Evolutionary conservation across 1,140 invertebrate genomes (phyloP).

Genomic region (Ladona fulva): DNA sequence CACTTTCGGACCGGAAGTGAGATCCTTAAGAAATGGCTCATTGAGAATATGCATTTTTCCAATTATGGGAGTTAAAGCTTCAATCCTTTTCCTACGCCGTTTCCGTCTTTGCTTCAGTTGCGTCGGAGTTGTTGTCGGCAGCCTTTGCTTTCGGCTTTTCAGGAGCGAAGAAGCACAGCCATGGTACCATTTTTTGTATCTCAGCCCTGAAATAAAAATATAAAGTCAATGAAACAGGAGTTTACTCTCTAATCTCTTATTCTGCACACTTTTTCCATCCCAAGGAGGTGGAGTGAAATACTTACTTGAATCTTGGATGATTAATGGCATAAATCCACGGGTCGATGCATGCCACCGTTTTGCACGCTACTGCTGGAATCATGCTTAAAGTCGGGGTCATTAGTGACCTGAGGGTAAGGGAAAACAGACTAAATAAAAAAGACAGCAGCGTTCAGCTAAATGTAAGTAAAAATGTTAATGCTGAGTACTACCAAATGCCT

Average conservation of each 20-base stretch:
- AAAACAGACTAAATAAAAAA: slow-evolving; percentile 3
- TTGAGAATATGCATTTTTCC: too few species aligned
- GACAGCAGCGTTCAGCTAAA: too few species aligned
- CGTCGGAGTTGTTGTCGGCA: background rate
- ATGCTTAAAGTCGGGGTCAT: slow-evolving; percentile 60
- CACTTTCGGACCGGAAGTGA: too few species aligned
- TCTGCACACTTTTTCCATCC: too few species aligned
- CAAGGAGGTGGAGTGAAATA: too few species aligned
- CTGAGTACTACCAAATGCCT: too few species aligned
- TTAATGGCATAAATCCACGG: slow-evolving; percentile 73
- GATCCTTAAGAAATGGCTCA: too few species aligned
- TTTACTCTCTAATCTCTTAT: too few species aligned
- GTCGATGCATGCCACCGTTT: slow-evolving; percentile 65
- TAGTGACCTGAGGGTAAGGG: slow-evolving; percentile 36
- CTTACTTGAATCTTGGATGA: slow-evolving; percentile 60
- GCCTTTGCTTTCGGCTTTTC: background rate
- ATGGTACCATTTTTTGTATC: background rate
- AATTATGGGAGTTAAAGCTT: too few species aligned
- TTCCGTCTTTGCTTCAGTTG: background rate
- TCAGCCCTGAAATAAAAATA: background rate
- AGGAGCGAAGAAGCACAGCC: background rate
- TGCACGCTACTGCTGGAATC: slow-evolving; percentile 60
- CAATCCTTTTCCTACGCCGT: too few species aligned
- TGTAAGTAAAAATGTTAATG: slow-evolving; percentile 15
- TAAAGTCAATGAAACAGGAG: too few species aligned